These are phyloP conservation scores for Xyrichtys novacula DNA, from an alignment of 2,797 vertebrate species.

Conservation along the genomic window DNA sequence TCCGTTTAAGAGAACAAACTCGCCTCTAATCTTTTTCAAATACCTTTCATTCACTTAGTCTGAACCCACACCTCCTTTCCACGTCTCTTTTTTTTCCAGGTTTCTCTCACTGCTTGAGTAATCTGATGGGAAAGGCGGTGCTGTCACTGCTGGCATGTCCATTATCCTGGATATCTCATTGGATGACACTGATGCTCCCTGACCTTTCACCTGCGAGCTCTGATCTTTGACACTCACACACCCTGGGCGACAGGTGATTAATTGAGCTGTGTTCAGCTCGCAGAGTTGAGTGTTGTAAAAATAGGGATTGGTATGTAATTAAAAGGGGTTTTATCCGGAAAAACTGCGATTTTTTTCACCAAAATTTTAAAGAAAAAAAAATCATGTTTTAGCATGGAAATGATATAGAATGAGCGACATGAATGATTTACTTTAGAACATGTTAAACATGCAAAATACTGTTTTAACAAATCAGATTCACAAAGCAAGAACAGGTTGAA, in stretches of 20 bases:
- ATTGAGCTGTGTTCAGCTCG: slow-evolving; percentile 30
- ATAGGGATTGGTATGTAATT: background rate
- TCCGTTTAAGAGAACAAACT: slow-evolving; percentile 77
- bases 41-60: slow-evolving; percentile 66
- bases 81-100: slow-evolving; percentile 36
- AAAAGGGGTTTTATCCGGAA: background rate
- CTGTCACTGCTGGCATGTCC: slow-evolving; percentile 65
- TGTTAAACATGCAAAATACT: too few relatives aligned
- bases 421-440: too few relatives aligned
- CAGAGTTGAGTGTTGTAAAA: background rate
- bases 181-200: slow-evolving; percentile 46
- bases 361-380: background rate
- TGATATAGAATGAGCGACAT: too few relatives aligned
- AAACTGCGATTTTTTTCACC: background rate
- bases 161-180: slow-evolving; percentile 78
- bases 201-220: slow-evolving; percentile 64
- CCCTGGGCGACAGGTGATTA: slow-evolving; percentile 60
- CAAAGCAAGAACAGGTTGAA: too few relatives aligned
- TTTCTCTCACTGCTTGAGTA: slow-evolving; percentile 33
- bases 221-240: slow-evolving; percentile 60
- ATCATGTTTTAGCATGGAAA: too few relatives aligned
- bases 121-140: slow-evolving; percentile 49
- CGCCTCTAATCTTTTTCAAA: slow-evolving; percentile 73
- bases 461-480: too few relatives aligned
- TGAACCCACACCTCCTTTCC: slow-evolving; percentile 27